Conservation (phyloP, 2,797 vertebrate genomes). For the Gadopsis bispinosus region DNA sequence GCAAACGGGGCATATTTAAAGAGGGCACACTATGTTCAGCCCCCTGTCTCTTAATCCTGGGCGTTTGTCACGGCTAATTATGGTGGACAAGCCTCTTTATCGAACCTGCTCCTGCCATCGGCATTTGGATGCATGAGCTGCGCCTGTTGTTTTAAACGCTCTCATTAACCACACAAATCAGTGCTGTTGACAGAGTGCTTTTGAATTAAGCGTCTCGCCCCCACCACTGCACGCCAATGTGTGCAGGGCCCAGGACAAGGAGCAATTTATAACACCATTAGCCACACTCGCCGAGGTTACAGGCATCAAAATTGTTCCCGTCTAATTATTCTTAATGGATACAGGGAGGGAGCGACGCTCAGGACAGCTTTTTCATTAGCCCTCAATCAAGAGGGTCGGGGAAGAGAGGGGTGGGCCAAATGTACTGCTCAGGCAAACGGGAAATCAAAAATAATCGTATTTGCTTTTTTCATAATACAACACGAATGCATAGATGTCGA, state of each 20-base stretch:
- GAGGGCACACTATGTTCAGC: constrained; percentile 63
- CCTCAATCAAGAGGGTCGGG: constrained; percentile 98
- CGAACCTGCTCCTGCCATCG: constrained; percentile 97
- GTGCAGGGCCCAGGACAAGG: constrained; percentile 98
- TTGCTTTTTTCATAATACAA: constrained; percentile 86
- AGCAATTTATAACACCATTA: constrained; percentile 99
- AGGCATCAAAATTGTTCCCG: constrained; percentile 99
- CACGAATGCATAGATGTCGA: constrained; percentile 69
- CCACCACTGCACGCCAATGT: constrained; percentile 79
- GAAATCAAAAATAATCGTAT: constrained; percentile 95
- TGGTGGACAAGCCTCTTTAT: constrained; percentile 99
- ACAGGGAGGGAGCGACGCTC: constrained; percentile 98
- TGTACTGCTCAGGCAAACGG: constrained; percentile 91
- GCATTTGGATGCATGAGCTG: constrained; percentile 99
- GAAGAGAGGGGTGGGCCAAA: constrained; percentile 89
- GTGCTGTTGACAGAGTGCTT: constrained; percentile 99
- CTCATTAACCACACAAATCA: constrained; percentile 99
- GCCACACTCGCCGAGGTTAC: constrained; percentile 99
- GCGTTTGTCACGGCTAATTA: constrained; percentile 97
- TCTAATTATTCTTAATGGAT: constrained; percentile 99
- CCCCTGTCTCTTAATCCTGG: constrained; percentile 88
- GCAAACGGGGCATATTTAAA: constrained; percentile 71
- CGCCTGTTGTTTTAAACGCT: constrained; percentile 99
- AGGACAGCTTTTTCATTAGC: constrained; percentile 99
- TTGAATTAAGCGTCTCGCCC: constrained; percentile 99